A percentile compares a stretch with the other conserved stretches of the same genome.
Evolutionary conservation across 2,113 vertebrate species (phyloP).

Genomic region (Phainopepla nitens): DNA sequence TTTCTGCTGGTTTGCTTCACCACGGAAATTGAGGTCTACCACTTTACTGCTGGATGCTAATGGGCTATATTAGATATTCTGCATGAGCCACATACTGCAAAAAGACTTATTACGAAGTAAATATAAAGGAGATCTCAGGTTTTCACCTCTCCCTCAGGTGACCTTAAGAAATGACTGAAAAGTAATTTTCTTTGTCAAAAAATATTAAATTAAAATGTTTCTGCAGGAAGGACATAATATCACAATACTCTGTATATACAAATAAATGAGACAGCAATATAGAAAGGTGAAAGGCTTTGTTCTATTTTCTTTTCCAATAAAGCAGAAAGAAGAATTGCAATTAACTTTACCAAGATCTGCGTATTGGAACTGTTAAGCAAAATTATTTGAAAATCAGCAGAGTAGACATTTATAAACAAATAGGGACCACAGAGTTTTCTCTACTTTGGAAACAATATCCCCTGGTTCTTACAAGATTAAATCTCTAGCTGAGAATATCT

Average conservation of each 20-base stretch:
- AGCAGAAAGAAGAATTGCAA: not conserved
- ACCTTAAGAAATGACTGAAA: not conserved
- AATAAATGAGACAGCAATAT: not conserved
- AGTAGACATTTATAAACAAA: not conserved
- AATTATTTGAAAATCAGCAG: not conserved
- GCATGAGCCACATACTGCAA: not conserved
- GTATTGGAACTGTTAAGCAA: not conserved
- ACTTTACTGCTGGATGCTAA: not conserved
- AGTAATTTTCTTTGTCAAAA: not conserved
- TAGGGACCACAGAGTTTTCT: not conserved
- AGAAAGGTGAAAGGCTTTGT: not conserved
- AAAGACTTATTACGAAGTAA: not conserved
- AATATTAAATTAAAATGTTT: not conserved
- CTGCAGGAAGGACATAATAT: not conserved
- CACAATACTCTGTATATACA: not conserved
- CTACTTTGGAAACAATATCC: not conserved
- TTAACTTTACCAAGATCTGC: not conserved
- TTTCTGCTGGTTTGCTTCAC: not conserved
- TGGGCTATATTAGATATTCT: not conserved
- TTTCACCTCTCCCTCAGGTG: not conserved
- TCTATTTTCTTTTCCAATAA: not conserved
- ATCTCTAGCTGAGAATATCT: not conserved
- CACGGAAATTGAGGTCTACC: not conserved
- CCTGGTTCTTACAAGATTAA: not conserved
- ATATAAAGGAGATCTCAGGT: not conserved